Conservation (phyloP, 2,113 vertebrate genomes). For the Puma concolor region DNA sequence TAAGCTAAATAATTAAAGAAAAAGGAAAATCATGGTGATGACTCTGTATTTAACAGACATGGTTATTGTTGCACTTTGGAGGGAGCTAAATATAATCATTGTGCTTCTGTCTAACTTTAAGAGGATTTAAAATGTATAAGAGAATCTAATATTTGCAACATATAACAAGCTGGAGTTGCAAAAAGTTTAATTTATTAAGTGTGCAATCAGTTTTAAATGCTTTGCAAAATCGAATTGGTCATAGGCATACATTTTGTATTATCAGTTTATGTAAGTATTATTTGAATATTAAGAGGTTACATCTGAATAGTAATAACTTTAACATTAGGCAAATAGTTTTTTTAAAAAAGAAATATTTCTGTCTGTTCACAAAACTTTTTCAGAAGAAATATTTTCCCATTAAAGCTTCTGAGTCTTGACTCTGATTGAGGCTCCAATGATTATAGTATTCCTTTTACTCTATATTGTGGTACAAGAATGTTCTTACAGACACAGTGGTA, state of each 20-base stretch:
- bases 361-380: background rate
- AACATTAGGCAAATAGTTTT: background rate
- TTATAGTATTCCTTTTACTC: background rate
- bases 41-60: background rate
- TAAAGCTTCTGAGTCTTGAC: background rate
- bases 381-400: background rate
- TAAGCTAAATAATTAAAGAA: background rate
- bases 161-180: background rate
- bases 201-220: background rate
- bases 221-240: background rate
- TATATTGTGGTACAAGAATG: background rate
- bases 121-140: background rate
- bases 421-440: background rate
- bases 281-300: background rate
- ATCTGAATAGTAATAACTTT: background rate
- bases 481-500: background rate
- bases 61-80: background rate
- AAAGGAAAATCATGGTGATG: background rate
- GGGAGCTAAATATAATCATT: background rate
- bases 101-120: background rate
- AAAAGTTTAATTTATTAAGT: background rate
- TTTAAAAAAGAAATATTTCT: background rate
- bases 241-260: background rate
- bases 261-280: background rate
- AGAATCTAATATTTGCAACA: background rate